Evolutionary conservation across 2,797 vertebrate species (phyloP).

Genomic region (Brotula barbata): DNA sequence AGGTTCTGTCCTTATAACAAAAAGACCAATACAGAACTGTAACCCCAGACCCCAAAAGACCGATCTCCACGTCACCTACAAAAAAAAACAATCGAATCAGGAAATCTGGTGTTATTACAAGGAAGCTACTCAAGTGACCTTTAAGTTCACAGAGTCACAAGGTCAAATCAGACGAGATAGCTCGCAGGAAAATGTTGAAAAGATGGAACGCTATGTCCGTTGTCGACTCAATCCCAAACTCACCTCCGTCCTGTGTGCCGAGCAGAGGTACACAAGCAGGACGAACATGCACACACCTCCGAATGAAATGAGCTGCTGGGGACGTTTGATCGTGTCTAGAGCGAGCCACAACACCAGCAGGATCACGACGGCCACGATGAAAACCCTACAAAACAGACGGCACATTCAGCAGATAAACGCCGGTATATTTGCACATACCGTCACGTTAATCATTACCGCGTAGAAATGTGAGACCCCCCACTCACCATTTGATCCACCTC

Average conservation of each 20-base stretch:
- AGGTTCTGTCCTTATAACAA: constrained; percentile 89
- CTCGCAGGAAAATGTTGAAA: constrained; percentile 29
- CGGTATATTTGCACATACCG: neutral
- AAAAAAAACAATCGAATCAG: constrained; percentile 3
- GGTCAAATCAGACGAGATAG: constrained; percentile 60
- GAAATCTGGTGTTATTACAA: constrained; percentile 26
- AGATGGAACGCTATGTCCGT: neutral
- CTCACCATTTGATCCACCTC: constrained; percentile 91
- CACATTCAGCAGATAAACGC: neutral
- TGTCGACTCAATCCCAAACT: constrained; percentile 47
- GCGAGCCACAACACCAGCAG: constrained; percentile 84
- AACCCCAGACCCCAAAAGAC: constrained; percentile 92
- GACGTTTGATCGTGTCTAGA: constrained; percentile 83
- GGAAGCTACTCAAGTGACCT: constrained; percentile 40
- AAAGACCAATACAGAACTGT: constrained; percentile 88
- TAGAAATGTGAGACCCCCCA: constrained; percentile 21
- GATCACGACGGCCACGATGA: constrained; percentile 71
- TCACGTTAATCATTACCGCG: neutral
- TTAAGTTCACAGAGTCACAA: constrained; percentile 36
- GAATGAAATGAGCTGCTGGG: constrained; percentile 89
- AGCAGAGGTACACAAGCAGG: constrained; percentile 82
- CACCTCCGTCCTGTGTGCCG: constrained; percentile 85
- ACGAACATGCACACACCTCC: constrained; percentile 86
- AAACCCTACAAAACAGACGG: constrained; percentile 75
- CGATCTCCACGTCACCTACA: constrained; percentile 87